These are phyloP conservation scores for Drosophila quadrilineata DNA, from an alignment of 1,140 invertebrate species.

Conservation along the genomic window DNA sequence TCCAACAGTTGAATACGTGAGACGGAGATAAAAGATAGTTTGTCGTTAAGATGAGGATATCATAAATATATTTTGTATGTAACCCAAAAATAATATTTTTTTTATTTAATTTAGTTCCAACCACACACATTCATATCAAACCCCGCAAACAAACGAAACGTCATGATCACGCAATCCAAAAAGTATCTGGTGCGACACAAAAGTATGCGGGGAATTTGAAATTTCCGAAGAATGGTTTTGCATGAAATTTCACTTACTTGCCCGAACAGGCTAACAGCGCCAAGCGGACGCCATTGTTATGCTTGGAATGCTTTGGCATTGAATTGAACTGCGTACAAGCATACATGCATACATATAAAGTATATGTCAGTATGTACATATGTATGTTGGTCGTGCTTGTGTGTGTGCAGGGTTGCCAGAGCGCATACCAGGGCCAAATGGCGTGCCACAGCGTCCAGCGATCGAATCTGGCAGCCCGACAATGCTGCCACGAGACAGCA, in stretches of 20 bases:
- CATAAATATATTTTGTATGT: too few relatives aligned
- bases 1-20: background rate
- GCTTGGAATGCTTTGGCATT: conserved; percentile 62
- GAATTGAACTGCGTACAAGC: conserved; percentile 34
- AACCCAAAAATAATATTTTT: background rate
- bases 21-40: background rate
- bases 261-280: conserved; percentile 69
- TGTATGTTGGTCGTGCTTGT: background rate
- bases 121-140: background rate
- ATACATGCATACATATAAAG: background rate
- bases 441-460: conserved; percentile 20
- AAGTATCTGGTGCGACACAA: conserved; percentile 42
- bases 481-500: conserved; percentile 28
- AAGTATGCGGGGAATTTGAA: conserved; percentile 77
- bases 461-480: conserved; percentile 40
- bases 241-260: conserved; percentile 78
- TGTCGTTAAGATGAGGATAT: background rate
- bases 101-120: background rate
- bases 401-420: conserved; percentile 31
- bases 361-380: background rate
- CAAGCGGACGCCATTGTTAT: conserved; percentile 67
- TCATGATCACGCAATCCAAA: conserved; percentile 29
- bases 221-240: conserved; percentile 77
- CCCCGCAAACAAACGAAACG: conserved; percentile 7
- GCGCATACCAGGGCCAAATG: conserved; percentile 20